Evolutionary conservation across 2,113 vertebrate genomes (phyloP).

Genomic region (Meles meles): DNA sequence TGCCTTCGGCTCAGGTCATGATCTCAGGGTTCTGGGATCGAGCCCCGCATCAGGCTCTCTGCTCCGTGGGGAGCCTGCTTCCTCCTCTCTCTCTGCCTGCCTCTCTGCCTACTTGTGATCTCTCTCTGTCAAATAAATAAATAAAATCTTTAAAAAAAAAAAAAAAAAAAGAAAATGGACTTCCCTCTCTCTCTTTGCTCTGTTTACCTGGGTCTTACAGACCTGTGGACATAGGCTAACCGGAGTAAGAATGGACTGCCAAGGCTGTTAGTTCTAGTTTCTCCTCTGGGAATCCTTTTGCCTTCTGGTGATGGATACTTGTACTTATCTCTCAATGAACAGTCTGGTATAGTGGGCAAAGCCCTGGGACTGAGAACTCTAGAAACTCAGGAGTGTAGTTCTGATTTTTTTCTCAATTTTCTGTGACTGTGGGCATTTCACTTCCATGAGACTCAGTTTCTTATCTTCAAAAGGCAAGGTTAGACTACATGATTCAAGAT

Average conservation of each 20-base stretch:
- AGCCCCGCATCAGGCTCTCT: too few species aligned
- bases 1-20: too few species aligned
- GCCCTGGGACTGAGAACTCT: neutral
- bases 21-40: too few species aligned
- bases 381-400: neutral
- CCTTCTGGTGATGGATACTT: neutral
- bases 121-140: too few species aligned
- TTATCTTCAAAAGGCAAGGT: neutral
- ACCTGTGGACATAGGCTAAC: neutral
- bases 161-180: neutral
- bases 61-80: too few species aligned
- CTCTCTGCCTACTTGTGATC: too few species aligned
- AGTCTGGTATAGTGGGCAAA: neutral
- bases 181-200: neutral
- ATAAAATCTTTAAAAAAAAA: too few species aligned
- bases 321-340: neutral
- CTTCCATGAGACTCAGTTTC: neutral
- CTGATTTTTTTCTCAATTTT: neutral
- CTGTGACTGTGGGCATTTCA: neutral
- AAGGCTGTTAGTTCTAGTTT: neutral
- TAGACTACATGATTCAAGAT: neutral
- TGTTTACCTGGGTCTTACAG: neutral
- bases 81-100: too few species aligned
- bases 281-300: neutral
- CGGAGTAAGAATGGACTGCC: neutral